Conservation (phyloP, 2,888 invertebrate species). For the Bembecia ichneumoniformis region DNA sequence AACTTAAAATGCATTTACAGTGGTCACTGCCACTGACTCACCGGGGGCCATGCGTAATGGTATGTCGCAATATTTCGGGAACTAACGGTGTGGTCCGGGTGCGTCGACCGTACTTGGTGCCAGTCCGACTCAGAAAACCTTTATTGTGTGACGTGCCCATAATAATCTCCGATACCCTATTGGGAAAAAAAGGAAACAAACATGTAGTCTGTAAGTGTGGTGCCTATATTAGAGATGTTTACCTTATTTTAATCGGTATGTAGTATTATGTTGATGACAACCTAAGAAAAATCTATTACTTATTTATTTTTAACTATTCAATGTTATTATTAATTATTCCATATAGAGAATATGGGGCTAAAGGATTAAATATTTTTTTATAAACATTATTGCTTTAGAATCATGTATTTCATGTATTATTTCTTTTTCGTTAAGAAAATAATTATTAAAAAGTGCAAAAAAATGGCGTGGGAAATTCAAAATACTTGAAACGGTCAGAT, state of each 20-base stretch:
- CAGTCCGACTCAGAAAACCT: constrained; percentile 39
- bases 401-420: too few relatives aligned
- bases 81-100: constrained; percentile 50
- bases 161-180: not conserved
- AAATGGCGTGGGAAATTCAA: too few relatives aligned
- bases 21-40: not conserved
- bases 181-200: not conserved
- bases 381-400: too few relatives aligned
- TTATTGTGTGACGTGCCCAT: constrained; percentile 39
- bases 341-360: too few relatives aligned
- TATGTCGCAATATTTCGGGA: constrained; percentile 66
- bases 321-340: not conserved
- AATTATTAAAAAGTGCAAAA: too few relatives aligned
- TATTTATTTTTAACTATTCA: not conserved
- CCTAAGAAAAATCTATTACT: not conserved
- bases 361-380: too few relatives aligned
- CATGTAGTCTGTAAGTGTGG: constrained; percentile 1
- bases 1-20: constrained; percentile 17
- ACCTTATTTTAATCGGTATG: not conserved
- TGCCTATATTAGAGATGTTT: not conserved
- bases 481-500: too few relatives aligned
- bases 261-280: not conserved
- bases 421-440: too few relatives aligned
- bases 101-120: constrained; percentile 35
- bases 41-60: constrained; percentile 14